Conservation (phyloP, 2,888 invertebrate genomes). For the Sisyra nigra region DNA sequence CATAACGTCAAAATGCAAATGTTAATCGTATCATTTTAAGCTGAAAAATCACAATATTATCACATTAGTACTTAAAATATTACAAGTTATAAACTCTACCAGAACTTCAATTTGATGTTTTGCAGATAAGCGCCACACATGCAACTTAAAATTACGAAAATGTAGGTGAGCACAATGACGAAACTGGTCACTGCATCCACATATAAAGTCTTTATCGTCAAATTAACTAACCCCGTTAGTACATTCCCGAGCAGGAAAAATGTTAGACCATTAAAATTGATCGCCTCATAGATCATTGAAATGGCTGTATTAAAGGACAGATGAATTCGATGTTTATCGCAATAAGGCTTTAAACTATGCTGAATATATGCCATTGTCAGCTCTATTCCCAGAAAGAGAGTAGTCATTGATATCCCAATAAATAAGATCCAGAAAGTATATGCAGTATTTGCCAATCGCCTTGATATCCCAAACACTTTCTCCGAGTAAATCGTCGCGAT, state of each 20-base stretch:
- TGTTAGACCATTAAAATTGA: constrained; percentile 68
- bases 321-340: neutral
- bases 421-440: constrained; percentile 66
- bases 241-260: constrained; percentile 75
- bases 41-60: neutral
- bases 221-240: constrained; percentile 69
- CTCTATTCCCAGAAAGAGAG: constrained; percentile 38
- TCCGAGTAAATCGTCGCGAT: constrained; percentile 30
- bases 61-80: neutral
- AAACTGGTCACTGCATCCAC: constrained; percentile 28
- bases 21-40: neutral
- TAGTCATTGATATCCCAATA: constrained; percentile 37
- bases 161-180: constrained; percentile 38
- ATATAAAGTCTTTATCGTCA: constrained; percentile 44
- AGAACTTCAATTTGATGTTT: constrained; percentile 31
- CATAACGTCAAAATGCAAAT: too few species aligned
- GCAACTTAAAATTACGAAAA: constrained; percentile 29
- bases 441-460: constrained; percentile 68
- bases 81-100: constrained; percentile 15
- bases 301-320: constrained; percentile 16
- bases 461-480: constrained; percentile 42
- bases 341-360: constrained; percentile 3
- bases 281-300: constrained; percentile 45
- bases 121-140: constrained; percentile 27
- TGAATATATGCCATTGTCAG: constrained; percentile 22